Evolutionary conservation across 2,888 invertebrate species (phyloP), one percentile per base, ranked within the genome.

Genomic region (Epinotia ramella): DNA sequence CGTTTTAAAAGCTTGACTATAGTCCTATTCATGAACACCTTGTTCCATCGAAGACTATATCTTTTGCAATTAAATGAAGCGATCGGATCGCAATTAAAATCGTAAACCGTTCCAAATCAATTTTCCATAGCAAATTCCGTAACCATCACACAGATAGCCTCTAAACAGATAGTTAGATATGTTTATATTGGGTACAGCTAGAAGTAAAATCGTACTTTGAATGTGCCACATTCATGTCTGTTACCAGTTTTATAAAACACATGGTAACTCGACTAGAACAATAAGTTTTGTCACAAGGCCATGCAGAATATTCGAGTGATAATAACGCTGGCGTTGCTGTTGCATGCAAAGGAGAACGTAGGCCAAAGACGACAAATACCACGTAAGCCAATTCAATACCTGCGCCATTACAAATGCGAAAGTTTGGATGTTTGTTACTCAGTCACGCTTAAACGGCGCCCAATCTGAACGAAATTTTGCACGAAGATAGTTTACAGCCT

Each of bases 1-100:
- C 11, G 44, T 44, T 11, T 2, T 44, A 44, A 44, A 6, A 7
- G 11, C 44, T 40, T 40, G 40, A 5, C 9, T 9, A 9, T 44
- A 11, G 44, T 11, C 0, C 9, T 40, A 6, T 40, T 0, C 40
- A 40, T 40, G 9, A 40, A 3, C 46, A 13, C 13, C 12, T 59
- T 57, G 18, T 9, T 57, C 20, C 0, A 18, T 20, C 9, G 11
- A 3, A 9, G 11, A 24, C 5, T 28, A 12, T 59, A 40, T 40
- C 40, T 1, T 40, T 40, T 57, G 16, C 6, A 16, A 28, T 5
- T 3, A 57, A 24, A 56, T 33, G 57, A 11, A 62, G 33, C n/a
- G 13, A 62, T 62, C 7, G 16, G 56, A 57, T 20, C 20, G 7
- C 16, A 68, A 68, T 68, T 59, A 20, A 59, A 68, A 57, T 24